Base-by-base conservation (phyloP, 2,888 invertebrate species). In the Caenorhabditis sp. region DNA sequence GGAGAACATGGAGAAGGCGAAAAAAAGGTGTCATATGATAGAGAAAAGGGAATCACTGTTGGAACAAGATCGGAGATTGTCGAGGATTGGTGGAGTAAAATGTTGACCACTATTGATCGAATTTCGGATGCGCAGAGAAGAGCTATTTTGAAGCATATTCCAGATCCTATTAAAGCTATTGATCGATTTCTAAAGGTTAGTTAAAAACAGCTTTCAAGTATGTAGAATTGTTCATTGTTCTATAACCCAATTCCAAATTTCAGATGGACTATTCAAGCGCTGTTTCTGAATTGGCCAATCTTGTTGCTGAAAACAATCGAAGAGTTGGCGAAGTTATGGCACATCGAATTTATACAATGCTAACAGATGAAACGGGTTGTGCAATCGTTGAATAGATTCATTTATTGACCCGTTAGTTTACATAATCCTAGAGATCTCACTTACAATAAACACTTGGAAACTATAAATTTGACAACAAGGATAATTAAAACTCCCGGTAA, bases 51-150 rank as follows among this genome's bases (percentile, higher is more conserved):
- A 12, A 67, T 77, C 20, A 58, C 57, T 1, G 59, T 62, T 23
- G 74, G 75, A 20, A 20, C 43, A 23, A 53, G 70, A 14, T 27
- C 31, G 1, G 77, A 72, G 53, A 60, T 79, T 10, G 75, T 77
- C 1, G 12, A 52, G 3, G 79, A 79, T 53, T 79, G 79, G 79
- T 79, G 77, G 77, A 67, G 63, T 27, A 79, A 79, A 58, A 79
- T 79, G 79, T 63, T 79, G 20, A 36, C 59, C 1, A 71, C 75
- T 17, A 52, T 79, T 49, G 71, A 67, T 27, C 58, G 79, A 38
- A 25, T 77, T 1, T 67, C 72, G 21, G 64, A 72, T 70, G 63
- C 72, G 12, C 77, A 77, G 54, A 27, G 77, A 25, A 56, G 76
- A 58, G 75, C 76, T 1, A 75, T 79, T 23, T n/a, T 75, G 12